Conservation (phyloP, 2,113 vertebrate species). For the Chionodraco myersi region DNA sequence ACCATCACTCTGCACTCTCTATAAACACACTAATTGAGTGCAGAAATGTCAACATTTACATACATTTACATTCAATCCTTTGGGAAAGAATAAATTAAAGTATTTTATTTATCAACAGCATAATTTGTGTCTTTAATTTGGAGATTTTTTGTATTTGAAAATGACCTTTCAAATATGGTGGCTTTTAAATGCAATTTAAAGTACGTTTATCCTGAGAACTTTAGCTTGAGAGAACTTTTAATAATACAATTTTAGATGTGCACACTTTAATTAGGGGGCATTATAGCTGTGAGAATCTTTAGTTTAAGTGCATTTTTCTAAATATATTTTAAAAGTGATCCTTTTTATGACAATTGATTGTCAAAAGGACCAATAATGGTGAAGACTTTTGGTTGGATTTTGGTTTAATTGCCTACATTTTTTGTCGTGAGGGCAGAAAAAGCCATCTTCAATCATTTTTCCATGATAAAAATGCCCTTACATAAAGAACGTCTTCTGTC, state of each 20-base stretch:
- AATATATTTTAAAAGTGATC: not conserved
- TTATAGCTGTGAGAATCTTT: not conserved
- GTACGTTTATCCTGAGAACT: no score
- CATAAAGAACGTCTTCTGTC: not conserved
- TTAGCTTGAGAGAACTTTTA: no score
- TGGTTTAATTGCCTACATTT: no score
- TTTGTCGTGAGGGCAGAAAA: not conserved
- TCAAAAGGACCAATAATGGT: not conserved
- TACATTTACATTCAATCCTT: not conserved
- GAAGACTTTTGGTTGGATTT: no score
- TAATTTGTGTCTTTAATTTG: not conserved
- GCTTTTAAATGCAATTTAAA: not conserved
- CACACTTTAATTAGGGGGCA: not conserved
- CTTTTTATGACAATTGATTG: no score
- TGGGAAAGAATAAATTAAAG: no score
- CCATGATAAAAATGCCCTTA: not conserved
- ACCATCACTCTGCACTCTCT: not conserved
- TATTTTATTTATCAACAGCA: not conserved
- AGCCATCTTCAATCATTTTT: not conserved
- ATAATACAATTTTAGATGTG: no score
- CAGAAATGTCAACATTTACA: not conserved
- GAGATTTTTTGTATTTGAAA: not conserved
- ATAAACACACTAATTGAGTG: not conserved
- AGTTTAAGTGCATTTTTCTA: not conserved
- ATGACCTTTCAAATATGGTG: not conserved